Base-by-base conservation (phyloP, 2,113 vertebrate genomes). In the Arizona elegans region DNA sequence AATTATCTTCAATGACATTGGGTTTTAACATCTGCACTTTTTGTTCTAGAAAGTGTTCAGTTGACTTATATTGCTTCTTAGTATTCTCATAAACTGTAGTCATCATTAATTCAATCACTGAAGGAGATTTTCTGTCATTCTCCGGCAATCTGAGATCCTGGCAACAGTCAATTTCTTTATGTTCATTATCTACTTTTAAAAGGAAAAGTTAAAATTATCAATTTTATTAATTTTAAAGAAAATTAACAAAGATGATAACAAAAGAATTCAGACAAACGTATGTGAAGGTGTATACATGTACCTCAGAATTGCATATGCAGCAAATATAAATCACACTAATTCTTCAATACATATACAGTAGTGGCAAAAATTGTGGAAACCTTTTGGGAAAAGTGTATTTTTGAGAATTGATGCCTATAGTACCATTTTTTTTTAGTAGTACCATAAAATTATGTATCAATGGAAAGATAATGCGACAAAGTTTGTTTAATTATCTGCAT, bases 31-130 rank as follows among this genome's bases (percentile, higher is more conserved):
- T 23, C 88, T 95, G 90, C 85, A 92, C 43, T 0, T 3, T 92
- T 96, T 92, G 92, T 93, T 95, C 93, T 92, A 88, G 90, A 43
- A 62, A 86, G 58, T 47, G 70, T 91, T 81, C 70, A 89, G 17
- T 1, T 92, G 92, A 38, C 65, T 94, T 92, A 52, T 95, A 52
- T 2, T 33, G 92, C 90, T 95, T 81, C 12, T 91, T 89, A 23
- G 94, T 88, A 91, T 97, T 95, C 92, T 97, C 96, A 92, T 52
- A 70, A 3, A 88, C 85, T 92, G 94, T 58, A 47, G 88, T 93
- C 26, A 91, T 94, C 93, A 65, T 90, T 70, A 92, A 87, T 96
- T 97, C 90, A 92, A 15, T 56, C 53, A 89, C 92, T 89, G 96
- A 96, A 93, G 93, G 17, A 0, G 96, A 96, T 92, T 95, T 94